phyloP scores from a whole-genome alignment of 2,888 invertebrate genomes.

The Cataglyphis albicans region DNA sequence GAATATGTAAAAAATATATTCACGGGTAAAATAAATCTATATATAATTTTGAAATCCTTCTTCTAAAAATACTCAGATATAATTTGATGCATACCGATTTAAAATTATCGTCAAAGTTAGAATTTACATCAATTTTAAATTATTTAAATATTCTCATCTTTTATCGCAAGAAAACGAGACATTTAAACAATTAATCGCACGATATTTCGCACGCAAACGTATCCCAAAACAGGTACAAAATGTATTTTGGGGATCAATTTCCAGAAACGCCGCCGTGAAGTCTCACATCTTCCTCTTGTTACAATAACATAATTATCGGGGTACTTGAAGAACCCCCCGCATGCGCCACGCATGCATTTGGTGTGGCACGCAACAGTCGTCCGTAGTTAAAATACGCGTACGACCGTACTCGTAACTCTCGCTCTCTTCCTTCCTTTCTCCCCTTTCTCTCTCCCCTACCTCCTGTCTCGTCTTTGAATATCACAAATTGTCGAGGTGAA shows the following conservation, averaged over 20 bases:
- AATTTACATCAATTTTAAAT: neutral
- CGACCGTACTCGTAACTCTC: constrained; percentile 18
- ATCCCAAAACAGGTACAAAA: neutral
- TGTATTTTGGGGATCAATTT: constrained; percentile 51
- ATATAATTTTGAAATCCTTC: neutral
- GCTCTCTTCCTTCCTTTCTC: constrained; percentile 49
- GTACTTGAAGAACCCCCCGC: constrained; percentile 53
- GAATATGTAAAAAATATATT: neutral
- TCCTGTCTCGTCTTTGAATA: constrained; percentile 22
- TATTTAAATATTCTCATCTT: neutral
- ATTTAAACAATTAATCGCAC: constrained; percentile 35
- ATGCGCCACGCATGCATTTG: constrained; percentile 59
- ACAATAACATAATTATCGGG: constrained; percentile 67
- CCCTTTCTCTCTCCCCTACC: constrained; percentile 23
- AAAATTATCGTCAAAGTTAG: neutral
- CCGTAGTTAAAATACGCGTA: constrained; percentile 46
- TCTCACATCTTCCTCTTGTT: constrained; percentile 53
- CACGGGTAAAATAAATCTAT: neutral
- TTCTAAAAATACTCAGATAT: neutral
- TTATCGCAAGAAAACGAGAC: neutral
- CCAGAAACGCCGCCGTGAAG: constrained; percentile 16
- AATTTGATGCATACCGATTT: neutral
- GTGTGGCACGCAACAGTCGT: constrained; percentile 66
- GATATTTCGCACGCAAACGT: constrained; percentile 13
- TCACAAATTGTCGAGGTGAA: constrained; percentile 36